Conservation (phyloP, 2,797 vertebrate species). For the Streptopelia turtur region DNA sequence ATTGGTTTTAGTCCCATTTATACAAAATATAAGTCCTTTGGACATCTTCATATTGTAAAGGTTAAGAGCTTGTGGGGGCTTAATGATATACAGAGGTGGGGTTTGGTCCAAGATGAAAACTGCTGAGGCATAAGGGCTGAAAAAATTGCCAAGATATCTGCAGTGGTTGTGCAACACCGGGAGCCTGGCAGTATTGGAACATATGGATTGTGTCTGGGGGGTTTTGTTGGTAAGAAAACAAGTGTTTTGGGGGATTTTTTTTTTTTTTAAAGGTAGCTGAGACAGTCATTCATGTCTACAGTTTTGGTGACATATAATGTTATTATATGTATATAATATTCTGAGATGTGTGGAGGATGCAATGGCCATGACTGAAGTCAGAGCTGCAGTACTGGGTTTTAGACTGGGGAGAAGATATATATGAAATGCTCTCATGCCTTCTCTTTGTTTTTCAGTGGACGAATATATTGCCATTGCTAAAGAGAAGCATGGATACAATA, state of each 20-base stretch:
- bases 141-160: background rate
- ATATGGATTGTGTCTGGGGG: background rate
- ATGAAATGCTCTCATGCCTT: background rate
- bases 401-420: background rate
- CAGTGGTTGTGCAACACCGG: background rate
- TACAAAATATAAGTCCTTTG: background rate
- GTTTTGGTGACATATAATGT: background rate
- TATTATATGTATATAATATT: too few relatives aligned
- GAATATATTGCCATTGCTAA: constrained; percentile 96
- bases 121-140: background rate
- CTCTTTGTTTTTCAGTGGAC: constrained; percentile 85
- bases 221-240: background rate
- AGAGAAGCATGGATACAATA: constrained; percentile 97
- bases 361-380: background rate
- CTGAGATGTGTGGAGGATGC: background rate
- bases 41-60: background rate
- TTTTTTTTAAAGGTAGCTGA: background rate
- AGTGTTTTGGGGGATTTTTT: background rate
- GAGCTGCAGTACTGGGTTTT: background rate
- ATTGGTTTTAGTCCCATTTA: background rate
- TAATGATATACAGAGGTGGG: background rate
- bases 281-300: background rate
- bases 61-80: background rate
- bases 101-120: background rate
- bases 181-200: background rate